Base-by-base conservation (phyloP, 2,113 vertebrate species). In the Antennarius striatus region DNA sequence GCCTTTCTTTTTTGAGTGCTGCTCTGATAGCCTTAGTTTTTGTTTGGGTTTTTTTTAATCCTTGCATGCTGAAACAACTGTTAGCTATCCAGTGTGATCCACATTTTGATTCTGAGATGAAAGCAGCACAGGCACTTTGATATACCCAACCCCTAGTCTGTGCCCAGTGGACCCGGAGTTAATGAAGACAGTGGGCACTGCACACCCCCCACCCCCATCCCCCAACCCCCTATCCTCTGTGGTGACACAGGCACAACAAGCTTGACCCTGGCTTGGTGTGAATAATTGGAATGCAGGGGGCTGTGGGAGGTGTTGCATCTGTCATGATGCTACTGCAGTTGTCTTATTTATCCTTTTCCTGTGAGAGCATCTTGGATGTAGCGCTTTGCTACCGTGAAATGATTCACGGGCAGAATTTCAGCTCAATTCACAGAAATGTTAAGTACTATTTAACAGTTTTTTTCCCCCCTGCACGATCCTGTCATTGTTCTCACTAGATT, bases 31-130 rank as follows among this genome's bases (percentile, higher is more conserved):
- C 70, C 85, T 92, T 92, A 91, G 91, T 92, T 92, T 92, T 86
- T 72, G 62, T 22, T 1, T 22, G 22, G 22, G 22, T 22, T 22
- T 22, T 22, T 22, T 22, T 22, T 22, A 22, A 73, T 76, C 68
- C 79, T 71, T 61, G 67, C 79, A 79, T 59, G 63, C 89, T 84
- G 89, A 89, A 87, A 90, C 80, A 71, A 85, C 81, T 82, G 79
- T 88, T 81, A 76, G 85, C 82, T 56, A 79, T 88, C 88, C 79
- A 71, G 88, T 84, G 78, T 86, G 81, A 90, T 90, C 87, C 86
- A 81, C 83, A 77, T 90, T 89, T 86, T 90, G 89, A 87, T 91
- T 88, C 83, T 32, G 69, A 89, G 89, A 91, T 92, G 89, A 93
- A 93, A 93, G 90, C 85, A 78, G 63, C 65, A 0, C 63, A 71